These are phyloP conservation scores for Crotalus tigris DNA, from an alignment of 2,113 vertebrate genomes.

Conservation along the genomic window DNA sequence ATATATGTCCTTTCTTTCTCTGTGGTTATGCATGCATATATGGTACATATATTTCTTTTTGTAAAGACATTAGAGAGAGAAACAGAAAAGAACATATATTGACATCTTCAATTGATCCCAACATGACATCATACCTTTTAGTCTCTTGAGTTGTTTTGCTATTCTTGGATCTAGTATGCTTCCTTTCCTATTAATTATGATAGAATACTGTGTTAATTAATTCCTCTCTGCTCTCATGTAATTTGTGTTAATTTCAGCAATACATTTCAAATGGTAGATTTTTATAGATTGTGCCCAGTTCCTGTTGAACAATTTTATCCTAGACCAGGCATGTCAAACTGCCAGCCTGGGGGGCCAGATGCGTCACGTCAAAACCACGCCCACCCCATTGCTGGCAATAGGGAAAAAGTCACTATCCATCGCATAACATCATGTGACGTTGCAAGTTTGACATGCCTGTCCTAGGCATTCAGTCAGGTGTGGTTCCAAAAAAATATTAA, in stretches of 20 bases:
- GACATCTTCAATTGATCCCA: too few species aligned
- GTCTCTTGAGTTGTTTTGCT: background rate
- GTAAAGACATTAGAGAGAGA: background rate
- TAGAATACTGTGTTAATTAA: background rate
- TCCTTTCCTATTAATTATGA: background rate
- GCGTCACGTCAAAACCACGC: too few species aligned
- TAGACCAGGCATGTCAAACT: fast-evolving
- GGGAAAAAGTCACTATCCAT: too few species aligned
- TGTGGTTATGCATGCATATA: background rate
- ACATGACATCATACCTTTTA: too few species aligned
- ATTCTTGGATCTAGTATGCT: background rate
- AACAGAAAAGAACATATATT: background rate
- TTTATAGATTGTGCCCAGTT: background rate
- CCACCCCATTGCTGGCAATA: too few species aligned
- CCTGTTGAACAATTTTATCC: fast-evolving
- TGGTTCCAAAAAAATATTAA: background rate
- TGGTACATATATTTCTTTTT: background rate
- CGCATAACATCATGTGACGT: too few species aligned
- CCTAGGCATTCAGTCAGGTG: fast-evolving
- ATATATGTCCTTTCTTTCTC: background rate
- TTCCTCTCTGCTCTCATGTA: background rate
- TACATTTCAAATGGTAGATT: background rate
- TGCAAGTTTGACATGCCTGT: too few species aligned
- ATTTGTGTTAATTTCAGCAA: background rate
- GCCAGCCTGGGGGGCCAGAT: too few species aligned